Percentiles rank a stretch among this genome's conserved stretches.
These are phyloP conservation scores for Oncorhynchus gorbuscha DNA, from an alignment of 2,113 vertebrate species.

Conservation along the genomic window DNA sequence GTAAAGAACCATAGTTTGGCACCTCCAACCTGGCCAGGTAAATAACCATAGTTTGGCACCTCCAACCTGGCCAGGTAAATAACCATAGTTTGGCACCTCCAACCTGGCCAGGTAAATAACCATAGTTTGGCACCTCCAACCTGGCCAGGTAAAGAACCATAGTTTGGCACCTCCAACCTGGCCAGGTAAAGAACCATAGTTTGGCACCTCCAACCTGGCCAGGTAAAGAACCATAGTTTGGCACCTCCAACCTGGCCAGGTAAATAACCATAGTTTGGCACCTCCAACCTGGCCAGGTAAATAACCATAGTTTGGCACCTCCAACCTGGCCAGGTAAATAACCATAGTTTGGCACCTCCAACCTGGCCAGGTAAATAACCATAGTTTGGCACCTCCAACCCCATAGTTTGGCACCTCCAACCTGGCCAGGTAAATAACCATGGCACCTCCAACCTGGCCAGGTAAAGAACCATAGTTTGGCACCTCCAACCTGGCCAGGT, in stretches of 20 bases:
- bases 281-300: neutral
- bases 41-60: neutral
- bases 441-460: no score
- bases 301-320: constrained; percentile 28
- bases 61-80: neutral
- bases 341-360: neutral
- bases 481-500: neutral
- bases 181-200: neutral
- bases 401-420: no score
- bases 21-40: neutral
- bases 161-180: neutral
- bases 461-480: constrained; percentile 30
- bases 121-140: constrained; percentile 29
- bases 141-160: neutral
- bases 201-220: no score
- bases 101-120: neutral
- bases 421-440: neutral
- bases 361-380: neutral
- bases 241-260: no score
- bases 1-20: constrained; percentile 67
- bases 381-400: no score
- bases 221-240: neutral
- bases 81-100: constrained; percentile 25
- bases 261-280: constrained; percentile 30
- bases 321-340: neutral